A percentile compares a stretch with the other conserved stretches of the same genome.
Evolutionary conservation across 2,888 invertebrate species (phyloP).

Genomic region (Tanytarsus gracilentus): DNA sequence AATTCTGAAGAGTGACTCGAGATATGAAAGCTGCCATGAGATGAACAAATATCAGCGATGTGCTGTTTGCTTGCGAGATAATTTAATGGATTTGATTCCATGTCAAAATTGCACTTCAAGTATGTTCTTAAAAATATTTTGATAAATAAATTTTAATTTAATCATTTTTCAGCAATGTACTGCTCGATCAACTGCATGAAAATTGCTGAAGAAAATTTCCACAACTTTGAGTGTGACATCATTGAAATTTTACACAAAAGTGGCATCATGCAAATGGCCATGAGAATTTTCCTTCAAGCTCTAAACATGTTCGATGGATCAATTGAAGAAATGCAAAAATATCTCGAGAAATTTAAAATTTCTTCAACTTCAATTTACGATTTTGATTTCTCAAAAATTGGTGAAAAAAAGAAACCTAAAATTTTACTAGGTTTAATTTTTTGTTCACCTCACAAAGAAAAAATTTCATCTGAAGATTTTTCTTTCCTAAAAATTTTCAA

Average conservation of each 20-base stretch:
- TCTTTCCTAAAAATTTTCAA: neutral
- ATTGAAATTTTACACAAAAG: constrained; percentile 49
- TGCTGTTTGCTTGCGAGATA: constrained; percentile 40
- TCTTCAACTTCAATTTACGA: neutral
- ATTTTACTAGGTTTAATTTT: neutral
- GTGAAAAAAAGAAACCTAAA: neutral
- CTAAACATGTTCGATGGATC: constrained; percentile 40
- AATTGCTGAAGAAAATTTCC: constrained; percentile 57
- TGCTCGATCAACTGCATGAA: constrained; percentile 40
- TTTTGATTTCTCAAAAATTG: neutral
- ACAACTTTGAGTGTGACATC: constrained; percentile 66
- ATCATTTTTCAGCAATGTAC: constrained; percentile 42
- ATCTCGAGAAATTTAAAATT: neutral
- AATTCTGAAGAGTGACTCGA: constrained; percentile 67
- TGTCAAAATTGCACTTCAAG: constrained; percentile 1
- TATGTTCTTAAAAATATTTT: too few species aligned
- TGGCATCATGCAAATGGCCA: constrained; percentile 36
- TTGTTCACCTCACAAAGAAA: neutral
- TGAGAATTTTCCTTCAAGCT: constrained; percentile 42
- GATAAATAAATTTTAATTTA: too few species aligned
- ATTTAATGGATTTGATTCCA: constrained; percentile 36
- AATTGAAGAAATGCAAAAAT: neutral
- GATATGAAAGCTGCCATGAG: constrained; percentile 46
- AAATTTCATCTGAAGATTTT: neutral
- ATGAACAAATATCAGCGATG: constrained; percentile 42